Evolutionary conservation across 1,140 invertebrate species (phyloP).

Genomic region (Thalassaphorura encarpata): DNA sequence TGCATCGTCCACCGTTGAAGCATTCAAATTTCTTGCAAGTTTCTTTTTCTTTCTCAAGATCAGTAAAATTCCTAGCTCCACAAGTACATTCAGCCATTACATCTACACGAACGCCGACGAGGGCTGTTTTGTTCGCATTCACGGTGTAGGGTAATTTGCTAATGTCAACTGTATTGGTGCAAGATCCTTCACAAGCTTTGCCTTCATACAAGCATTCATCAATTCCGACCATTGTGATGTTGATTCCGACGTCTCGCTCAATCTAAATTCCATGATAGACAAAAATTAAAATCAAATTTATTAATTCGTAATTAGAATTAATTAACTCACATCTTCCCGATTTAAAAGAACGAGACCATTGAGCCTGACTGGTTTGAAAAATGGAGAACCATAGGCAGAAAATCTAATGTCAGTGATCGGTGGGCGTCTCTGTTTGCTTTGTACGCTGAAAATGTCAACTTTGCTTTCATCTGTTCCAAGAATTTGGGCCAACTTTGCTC

Average conservation of each 20-base stretch:
- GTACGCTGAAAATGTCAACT: conserved; percentile 92
- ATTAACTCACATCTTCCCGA: conserved; percentile 60
- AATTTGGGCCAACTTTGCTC: conserved; percentile 73
- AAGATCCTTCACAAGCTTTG: conserved; percentile 89
- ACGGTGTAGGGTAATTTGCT: conserved; percentile 85
- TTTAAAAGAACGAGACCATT: conserved; percentile 92
- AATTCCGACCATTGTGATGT: conserved; percentile 95
- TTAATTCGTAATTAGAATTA: not conserved
- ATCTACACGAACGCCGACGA: conserved; percentile 83
- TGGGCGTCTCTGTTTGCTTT: conserved; percentile 69
- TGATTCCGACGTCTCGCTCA: conserved; percentile 82
- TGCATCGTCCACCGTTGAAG: conserved; percentile 88
- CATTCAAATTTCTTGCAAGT: conserved; percentile 82
- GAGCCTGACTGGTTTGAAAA: conserved; percentile 84
- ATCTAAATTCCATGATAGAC: conserved; percentile 49
- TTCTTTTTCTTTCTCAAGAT: conserved; percentile 49
- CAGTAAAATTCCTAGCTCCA: conserved; percentile 78
- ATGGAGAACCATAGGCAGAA: conserved; percentile 88
- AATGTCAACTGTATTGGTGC: conserved; percentile 82
- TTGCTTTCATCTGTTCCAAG: conserved; percentile 74
- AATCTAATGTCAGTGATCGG: conserved; percentile 87
- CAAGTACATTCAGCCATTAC: conserved; percentile 84
- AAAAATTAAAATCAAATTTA: not conserved
- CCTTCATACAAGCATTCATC: conserved; percentile 94
- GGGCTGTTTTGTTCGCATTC: conserved; percentile 89